Base-by-base conservation (phyloP, 1,140 invertebrate species). In the Bombus waltoni region DNA sequence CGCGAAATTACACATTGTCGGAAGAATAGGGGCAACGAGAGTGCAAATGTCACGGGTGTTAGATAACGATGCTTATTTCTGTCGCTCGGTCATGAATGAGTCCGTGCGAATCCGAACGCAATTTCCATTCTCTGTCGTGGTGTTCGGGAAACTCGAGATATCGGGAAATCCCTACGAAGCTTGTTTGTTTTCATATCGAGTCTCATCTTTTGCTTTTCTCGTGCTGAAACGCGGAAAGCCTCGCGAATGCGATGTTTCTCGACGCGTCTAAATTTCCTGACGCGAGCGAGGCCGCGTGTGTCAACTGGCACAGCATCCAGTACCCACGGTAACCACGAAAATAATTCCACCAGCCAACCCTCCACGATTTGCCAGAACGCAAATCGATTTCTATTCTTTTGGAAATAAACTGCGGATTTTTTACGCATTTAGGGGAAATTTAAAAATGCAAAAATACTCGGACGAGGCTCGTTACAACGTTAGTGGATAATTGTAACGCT, bases 301-400 rank as follows among this genome's bases (percentile, higher is more conserved):
- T 66, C 71, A 82, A 75, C 71, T 28, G 32, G 22, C 42, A 28
- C 42, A 28, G 32, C 74, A 40, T 42, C 62, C 32, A 32, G 53
- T 44, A 32, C 32, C 32, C 32, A 32, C 32, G 32, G 40, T 62
- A 53, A 62, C 66, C 76, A 59, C 53, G 76, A 85, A 85, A 85
- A 85, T 85, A 71, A 85, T 47, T 59, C 68, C 18, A 75, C 2
- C 2, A 10, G 22, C 28, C 47, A 53, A 22, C 6, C 18, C 5
- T 22, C 18, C 8, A 53, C 47, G 47, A 53, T 53, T 53, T 22
- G 47, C 47, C 47, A 53, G 1, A 22, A 22, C 47, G 47, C 18
- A 53, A 53, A 53, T 22, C 0, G 8, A 53, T 53, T 8, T 53
- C 18, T 53, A 53, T 53, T 53, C 22, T 53, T 22, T 32, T 32